Evolutionary conservation across 2,888 invertebrate genomes (phyloP), one percentile per base, ranked within the genome.

Genomic region (Drosophila anomelani): DNA sequence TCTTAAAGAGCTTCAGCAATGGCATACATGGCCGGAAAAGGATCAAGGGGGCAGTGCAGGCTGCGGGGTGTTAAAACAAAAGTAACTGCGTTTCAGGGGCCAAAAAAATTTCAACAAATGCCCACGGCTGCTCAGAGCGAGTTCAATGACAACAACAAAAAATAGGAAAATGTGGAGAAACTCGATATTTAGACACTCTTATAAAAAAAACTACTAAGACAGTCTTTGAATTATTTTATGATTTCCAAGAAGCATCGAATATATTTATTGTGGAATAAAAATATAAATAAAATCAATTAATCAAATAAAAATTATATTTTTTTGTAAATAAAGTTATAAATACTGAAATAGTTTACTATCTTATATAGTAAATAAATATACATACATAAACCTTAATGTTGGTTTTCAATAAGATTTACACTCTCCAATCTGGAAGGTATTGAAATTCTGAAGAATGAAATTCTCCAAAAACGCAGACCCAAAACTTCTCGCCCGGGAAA

Each of bases 71-170:
- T 68, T 70, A 53, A 73, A 46, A 77, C 76, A 71, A 80, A 75
- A 69, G 77, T 79, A 79, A 80, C 46, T 77, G 69, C 55, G 78
- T 75, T 82, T 58, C 70, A 51, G 34, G 70, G 54, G 79, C 57
- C 57, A 70, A 29, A 73, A 79, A 85, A 78, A 83, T 83, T 49
- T 60, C 56, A 76, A 79, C 76, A 76, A 76, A 83, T 62, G 77
- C 78, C 71, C 59, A 41, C 69, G 60, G 59, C 39, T 68, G 46
- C 57, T 12, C 53, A 20, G 47, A 56, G 26, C 54, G 32, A 75
- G 58, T 60, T 54, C 64, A 60, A 58, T 38, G 49, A 64, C 32
- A 68, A 53, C 57, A 38, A 69, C 12, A 36, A 17, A 41, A 43
- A 60, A 32, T 23, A 12, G 26, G 0, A 20, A 54, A 29, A 13